Evolutionary conservation across 2,888 invertebrate genomes (phyloP).

Genomic region (Teleogryllus oceanicus): DNA sequence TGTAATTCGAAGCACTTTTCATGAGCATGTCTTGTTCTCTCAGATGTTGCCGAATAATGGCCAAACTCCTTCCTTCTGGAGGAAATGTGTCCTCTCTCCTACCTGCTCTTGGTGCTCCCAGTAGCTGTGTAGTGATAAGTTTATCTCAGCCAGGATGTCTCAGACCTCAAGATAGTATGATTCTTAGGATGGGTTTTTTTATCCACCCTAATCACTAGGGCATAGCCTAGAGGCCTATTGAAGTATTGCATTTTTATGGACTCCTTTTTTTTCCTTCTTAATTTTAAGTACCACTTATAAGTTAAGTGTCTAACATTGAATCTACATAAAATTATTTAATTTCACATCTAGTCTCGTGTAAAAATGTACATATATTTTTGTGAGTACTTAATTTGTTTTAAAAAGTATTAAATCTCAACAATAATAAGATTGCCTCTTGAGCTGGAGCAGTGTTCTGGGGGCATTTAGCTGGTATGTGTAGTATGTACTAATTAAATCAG

Average conservation of each 20-base stretch:
- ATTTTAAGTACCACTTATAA: background rate
- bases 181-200: background rate
- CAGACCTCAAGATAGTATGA: background rate
- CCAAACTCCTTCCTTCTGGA: background rate
- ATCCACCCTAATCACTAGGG: background rate
- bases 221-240: background rate
- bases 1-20: background rate
- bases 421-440: background rate
- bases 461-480: background rate
- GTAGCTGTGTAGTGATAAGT: background rate
- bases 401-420: background rate
- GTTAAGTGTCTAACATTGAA: background rate
- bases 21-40: background rate
- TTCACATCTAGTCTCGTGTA: background rate
- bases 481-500: background rate
- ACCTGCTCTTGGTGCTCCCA: background rate
- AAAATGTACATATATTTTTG: constrained; percentile 1
- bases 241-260: background rate
- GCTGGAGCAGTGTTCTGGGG: background rate
- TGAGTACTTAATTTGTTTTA: background rate
- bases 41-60: background rate
- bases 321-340: background rate
- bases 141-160: background rate
- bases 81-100: background rate
- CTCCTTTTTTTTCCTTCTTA: background rate